Evolutionary conservation across 2,797 vertebrate species (phyloP), one percentile per base, ranked within the genome.

Genomic region (Apogon talboti): DNA sequence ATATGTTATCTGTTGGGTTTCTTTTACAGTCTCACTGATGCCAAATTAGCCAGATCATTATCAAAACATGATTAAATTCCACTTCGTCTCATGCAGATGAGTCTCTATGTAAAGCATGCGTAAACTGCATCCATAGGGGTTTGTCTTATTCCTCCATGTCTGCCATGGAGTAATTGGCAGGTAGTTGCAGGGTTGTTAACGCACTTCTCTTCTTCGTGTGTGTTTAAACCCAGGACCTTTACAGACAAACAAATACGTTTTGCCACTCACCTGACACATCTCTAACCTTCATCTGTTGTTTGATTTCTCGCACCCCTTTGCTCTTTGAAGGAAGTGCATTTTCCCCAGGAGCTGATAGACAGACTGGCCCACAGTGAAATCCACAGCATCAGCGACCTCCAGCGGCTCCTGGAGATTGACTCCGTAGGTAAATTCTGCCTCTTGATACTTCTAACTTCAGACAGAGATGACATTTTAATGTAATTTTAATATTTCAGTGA

Each of bases 311-410:
- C 28, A 18, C 18, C 19, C n/a, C 71, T 82, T 28, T 51, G 11
- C 57, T 53, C 42, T 45, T 56, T 4, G 46, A 93, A 97, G 97
- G 96, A 98, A 93, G 95, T 95, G 70, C 93, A 96, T 92, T 96
- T 98, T 90, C 97, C 97, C 77, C 96, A 95, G 89, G 97, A 98
- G 92, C 93, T 98, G 82, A 96, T 98, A 71, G 96, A 98, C 92
- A 94, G 94, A 64, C 93, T 98, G 93, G 95, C 96, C 58, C 95
- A 94, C 95, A 98, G 97, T 86, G 96, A 98, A 92, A 98, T 98
- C 93, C 95, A 94, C 94, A 98, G 95, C 96, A 98, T 98, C 93
- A 96, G 97, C 91, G 97, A 98, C 94, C 94, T 98, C 93, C 97
- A 98, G 96, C 96, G 97, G 93, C 94, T 98, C 91, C 95, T 98